Evolutionary conservation across 2,888 invertebrate genomes (phyloP), one percentile per base, ranked within the genome.

Genomic region (Syrista parreyssii): DNA sequence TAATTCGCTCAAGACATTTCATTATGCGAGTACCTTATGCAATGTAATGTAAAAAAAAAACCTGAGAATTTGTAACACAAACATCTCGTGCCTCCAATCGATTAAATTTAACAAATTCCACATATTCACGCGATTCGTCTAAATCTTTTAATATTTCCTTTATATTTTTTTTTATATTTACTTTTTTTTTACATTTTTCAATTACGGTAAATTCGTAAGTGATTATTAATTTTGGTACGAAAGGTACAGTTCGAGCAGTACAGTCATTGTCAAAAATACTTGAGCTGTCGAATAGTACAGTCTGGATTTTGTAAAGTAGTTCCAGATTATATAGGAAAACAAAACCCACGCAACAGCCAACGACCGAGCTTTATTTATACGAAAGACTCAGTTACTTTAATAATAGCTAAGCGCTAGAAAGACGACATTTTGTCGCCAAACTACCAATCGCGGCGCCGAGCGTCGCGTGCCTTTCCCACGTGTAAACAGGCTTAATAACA

Each of bases 321-420:
- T 55, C 1, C 23, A 1, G 23, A 55, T 6, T 23, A 9, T 55
- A 23, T 9, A 9, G 23, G 55, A 55, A 55, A 55, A 55, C 23
- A 55, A 55, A 9, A 1, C 2, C 0, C 55, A 55, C 23, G 6
- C 40, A 55, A 55, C 6, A 23, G 36, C 12, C 68, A 73, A 75
- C 73, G 78, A 74, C 71, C 76, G 68, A 75, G 76, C 76, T 76
- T 79, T 81, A 79, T 81, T 81, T 78, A 81, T 81, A 76, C 76
- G 68, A 68, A 78, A 72, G 77, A 73, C 35, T 78, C 75, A 76
- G 75, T 77, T 76, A 80, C 68, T 77, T 81, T 81, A 81, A 80
- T 80, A 81, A 81, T 80, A 81, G 80, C 78, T 9, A 9, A 9
- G 55, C 23, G 9, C 55, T 23, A 55, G 55, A 23, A 55, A 9